A percentile compares a stretch with the other conserved stretches of the same genome.
Evolutionary conservation across 1,140 invertebrate genomes (phyloP).

Genomic region (Reticulitermes speratus): DNA sequence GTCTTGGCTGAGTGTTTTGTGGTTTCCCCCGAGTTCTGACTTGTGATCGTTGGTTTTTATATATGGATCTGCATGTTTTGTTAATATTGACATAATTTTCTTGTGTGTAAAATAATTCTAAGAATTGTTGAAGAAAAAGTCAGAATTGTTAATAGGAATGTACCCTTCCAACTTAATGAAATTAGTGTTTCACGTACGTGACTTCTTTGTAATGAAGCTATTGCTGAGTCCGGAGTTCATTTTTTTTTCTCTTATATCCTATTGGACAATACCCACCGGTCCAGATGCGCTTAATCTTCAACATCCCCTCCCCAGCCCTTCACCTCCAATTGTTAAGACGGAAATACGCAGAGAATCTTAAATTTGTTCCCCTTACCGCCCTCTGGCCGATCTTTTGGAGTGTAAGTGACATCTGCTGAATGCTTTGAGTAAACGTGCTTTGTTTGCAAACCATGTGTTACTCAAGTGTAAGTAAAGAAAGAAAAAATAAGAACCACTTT

Average conservation of each 20-base stretch:
- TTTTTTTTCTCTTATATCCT: not conserved
- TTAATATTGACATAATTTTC: not conserved
- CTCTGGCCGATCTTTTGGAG: not conserved
- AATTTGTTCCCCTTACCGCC: not conserved
- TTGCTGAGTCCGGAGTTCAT: not conserved
- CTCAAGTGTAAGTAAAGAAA: not conserved
- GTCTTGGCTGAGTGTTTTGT: too few species aligned
- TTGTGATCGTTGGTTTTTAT: too few species aligned
- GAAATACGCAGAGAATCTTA: constrained; percentile 13
- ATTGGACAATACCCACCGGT: not conserved
- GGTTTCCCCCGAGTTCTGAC: too few species aligned
- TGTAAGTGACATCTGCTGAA: constrained; percentile 10
- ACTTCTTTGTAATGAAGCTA: not conserved
- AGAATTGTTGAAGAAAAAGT: not conserved
- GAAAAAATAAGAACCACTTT: not conserved
- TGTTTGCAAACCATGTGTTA: not conserved
- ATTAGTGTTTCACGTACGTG: not conserved
- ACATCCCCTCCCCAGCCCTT: not conserved
- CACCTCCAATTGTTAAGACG: not conserved
- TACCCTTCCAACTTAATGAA: not conserved
- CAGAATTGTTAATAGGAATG: not conserved
- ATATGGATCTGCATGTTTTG: not conserved
- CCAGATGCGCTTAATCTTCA: not conserved
- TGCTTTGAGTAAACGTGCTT: constrained; percentile 14
- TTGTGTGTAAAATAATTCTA: not conserved